phyloP scores from a whole-genome alignment of 2,113 vertebrate species.

The Hypomesus transpacificus region DNA sequence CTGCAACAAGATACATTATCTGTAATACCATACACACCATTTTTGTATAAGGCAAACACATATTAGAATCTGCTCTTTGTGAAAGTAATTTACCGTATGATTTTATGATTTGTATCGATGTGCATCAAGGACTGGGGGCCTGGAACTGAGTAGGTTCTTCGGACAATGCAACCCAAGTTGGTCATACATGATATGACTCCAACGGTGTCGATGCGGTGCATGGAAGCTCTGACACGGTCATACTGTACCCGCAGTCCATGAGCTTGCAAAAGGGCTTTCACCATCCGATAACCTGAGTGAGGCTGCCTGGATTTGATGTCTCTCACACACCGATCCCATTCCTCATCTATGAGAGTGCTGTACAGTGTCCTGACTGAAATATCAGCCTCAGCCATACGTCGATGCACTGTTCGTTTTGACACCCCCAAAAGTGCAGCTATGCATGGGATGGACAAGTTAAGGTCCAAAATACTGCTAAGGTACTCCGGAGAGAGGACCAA shows the following conservation, averaged over 20 bases:
- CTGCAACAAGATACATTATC: slow-evolving; percentile 27
- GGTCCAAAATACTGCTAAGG: slow-evolving; percentile 1
- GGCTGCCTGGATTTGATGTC: slow-evolving; percentile 18
- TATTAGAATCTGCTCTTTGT: no score
- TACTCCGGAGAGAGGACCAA: slow-evolving; percentile 7
- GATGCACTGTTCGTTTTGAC: slow-evolving; percentile 4
- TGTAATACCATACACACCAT: no score
- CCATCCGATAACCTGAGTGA: slow-evolving; percentile 5
- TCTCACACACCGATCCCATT: not conserved
- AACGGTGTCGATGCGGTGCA: slow-evolving; percentile 11
- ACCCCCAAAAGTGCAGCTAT: slow-evolving; percentile 10
- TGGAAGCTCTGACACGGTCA: slow-evolving; percentile 10
- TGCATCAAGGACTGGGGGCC: slow-evolving; percentile 7
- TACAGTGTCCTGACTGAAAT: slow-evolving; percentile 9
- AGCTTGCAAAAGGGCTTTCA: slow-evolving; percentile 5
- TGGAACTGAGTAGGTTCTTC: slow-evolving; percentile 7
- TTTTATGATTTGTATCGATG: slow-evolving; percentile 18
- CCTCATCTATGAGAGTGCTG: slow-evolving; percentile 9
- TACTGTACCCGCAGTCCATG: slow-evolving; percentile 8
- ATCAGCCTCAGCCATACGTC: slow-evolving; percentile 16
- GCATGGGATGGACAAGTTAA: slow-evolving; percentile 6
- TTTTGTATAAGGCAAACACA: no score
- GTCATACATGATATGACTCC: slow-evolving; percentile 1
- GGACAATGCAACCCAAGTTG: slow-evolving; percentile 2
- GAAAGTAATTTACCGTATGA: slow-evolving; percentile 4